Percentiles rank a stretch among this genome's conserved stretches.
phyloP scores from a whole-genome alignment of 2,797 vertebrate species.

The Chaetodon trifasciatus region DNA sequence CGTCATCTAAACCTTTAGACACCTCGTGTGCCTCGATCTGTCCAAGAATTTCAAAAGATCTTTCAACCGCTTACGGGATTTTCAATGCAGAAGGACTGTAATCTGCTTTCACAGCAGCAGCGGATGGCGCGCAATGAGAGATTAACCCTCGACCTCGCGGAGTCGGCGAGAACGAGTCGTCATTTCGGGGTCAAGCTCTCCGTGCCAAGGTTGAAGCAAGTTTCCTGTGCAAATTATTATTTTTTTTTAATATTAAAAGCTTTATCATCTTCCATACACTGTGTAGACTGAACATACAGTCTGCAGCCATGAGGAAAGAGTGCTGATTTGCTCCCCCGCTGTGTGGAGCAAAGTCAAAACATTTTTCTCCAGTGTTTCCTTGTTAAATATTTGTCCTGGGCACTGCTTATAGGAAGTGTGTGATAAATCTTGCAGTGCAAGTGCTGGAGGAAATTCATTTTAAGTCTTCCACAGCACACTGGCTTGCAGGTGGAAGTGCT shows the following conservation, averaged over 20 bases:
- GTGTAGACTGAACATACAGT: not conserved
- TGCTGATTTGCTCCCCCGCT: not conserved
- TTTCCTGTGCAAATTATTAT: not conserved
- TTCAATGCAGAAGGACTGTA: conserved; percentile 25
- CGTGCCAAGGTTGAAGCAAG: conserved; percentile 6
- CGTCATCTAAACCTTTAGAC: conserved; percentile 35
- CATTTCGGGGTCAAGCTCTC: conserved; percentile 39
- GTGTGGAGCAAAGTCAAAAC: conserved; percentile 22
- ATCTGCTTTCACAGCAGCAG: conserved; percentile 61
- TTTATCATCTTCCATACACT: not conserved
- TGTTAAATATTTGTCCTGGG: conserved; percentile 42
- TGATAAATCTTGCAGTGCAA: conserved; percentile 38
- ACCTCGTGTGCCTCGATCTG: conserved; percentile 40
- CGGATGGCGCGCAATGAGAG: conserved; percentile 6
- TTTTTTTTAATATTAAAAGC: not conserved
- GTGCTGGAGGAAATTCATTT: not conserved
- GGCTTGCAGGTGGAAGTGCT: conserved; percentile 30
- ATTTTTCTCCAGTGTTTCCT: conserved; percentile 20
- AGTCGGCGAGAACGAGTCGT: conserved; percentile 19
- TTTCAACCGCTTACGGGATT: conserved; percentile 56
- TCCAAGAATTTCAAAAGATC: conserved; percentile 47
- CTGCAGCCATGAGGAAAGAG: not conserved
- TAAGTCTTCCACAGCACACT: not conserved
- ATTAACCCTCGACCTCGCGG: conserved; percentile 61
- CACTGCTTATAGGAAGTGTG: conserved; percentile 10